Conservation (phyloP, 2,888 invertebrate genomes). For the Villa cingulata region DNA sequence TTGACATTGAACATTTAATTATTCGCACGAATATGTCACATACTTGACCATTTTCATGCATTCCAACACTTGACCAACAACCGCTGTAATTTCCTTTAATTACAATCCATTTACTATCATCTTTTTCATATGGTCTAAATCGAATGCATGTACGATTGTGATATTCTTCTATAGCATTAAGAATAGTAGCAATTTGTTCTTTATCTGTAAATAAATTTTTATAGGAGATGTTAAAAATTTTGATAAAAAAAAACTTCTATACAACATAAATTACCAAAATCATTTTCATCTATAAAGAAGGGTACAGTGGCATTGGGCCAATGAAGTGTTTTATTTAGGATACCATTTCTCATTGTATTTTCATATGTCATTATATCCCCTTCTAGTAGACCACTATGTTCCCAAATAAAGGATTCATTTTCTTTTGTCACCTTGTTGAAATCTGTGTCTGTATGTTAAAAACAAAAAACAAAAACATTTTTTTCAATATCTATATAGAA, state of each 20-base stretch:
- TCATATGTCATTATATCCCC: conserved; percentile 46
- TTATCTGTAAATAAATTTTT: no score
- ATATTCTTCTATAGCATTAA: conserved; percentile 58
- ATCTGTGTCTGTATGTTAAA: no score
- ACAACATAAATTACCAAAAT: conserved; percentile 24
- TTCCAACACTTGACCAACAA: conserved; percentile 77
- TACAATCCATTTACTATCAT: conserved; percentile 53
- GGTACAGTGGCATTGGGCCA: conserved; percentile 60
- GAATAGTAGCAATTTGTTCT: conserved; percentile 47
- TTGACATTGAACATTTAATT: conserved; percentile 31
- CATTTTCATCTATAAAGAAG: conserved; percentile 46
- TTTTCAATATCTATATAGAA: no score
- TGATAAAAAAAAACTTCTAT: neutral
- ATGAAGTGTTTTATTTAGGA: conserved; percentile 42
- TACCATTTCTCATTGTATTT: conserved; percentile 43
- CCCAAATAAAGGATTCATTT: conserved; percentile 41
- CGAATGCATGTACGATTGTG: conserved; percentile 61
- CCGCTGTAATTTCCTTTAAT: conserved; percentile 57
- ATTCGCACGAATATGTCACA: conserved; percentile 25
- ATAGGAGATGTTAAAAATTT: no score
- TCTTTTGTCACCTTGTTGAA: conserved; percentile 37
- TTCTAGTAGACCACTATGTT: conserved; percentile 43
- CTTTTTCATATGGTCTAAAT: conserved; percentile 48
- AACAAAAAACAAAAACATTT: no score
- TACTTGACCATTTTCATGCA: conserved; percentile 47